Percentiles rank a stretch among this genome's conserved stretches.
phyloP scores from a whole-genome alignment of 2,888 invertebrate genomes.

The Eupithecia vulgata region DNA sequence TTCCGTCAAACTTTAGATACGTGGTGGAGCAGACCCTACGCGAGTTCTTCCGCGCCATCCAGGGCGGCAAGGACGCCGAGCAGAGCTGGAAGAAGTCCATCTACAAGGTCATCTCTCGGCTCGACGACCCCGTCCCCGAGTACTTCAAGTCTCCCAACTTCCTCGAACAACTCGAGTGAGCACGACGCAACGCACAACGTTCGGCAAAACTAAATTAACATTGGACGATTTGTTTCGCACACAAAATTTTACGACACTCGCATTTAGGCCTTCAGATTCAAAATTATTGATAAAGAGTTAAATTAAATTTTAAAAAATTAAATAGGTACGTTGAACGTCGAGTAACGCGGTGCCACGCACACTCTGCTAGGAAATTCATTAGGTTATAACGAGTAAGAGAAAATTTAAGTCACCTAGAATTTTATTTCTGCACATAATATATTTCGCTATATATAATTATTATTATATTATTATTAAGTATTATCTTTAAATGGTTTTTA shows the following conservation, averaged over 20 bases:
- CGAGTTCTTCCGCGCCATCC: constrained; percentile 99
- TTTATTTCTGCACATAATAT: constrained; percentile 85
- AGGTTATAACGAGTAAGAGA: constrained; percentile 81
- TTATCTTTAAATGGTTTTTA: constrained; percentile 84
- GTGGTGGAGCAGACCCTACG: constrained; percentile 98
- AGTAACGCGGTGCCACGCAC: constrained; percentile 64
- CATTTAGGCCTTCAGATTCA: constrained; percentile 88
- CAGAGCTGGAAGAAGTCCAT: constrained; percentile 99
- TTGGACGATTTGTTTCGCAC: constrained; percentile 81
- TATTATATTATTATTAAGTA: constrained; percentile 84
- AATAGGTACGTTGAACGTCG: constrained; percentile 79
- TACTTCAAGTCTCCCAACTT: constrained; percentile 99
- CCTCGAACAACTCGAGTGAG: constrained; percentile 98
- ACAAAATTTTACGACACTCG: constrained; percentile 87
- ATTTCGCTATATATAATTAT: constrained; percentile 85
- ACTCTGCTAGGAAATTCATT: constrained; percentile 82
- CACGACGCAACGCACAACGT: constrained; percentile 65
- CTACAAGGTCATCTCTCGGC: constrained; percentile 99
- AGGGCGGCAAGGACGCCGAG: constrained; percentile 97
- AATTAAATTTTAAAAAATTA: constrained; percentile 78
- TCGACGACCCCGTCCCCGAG: constrained; percentile 99
- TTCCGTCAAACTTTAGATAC: constrained; percentile 97
- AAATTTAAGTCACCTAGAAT: constrained; percentile 84
- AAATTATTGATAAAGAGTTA: constrained; percentile 84
- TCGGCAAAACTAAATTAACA: constrained; percentile 70